These are phyloP conservation scores for Rhea americana DNA, from an alignment of 2,113 vertebrate species.

Conservation along the genomic window DNA sequence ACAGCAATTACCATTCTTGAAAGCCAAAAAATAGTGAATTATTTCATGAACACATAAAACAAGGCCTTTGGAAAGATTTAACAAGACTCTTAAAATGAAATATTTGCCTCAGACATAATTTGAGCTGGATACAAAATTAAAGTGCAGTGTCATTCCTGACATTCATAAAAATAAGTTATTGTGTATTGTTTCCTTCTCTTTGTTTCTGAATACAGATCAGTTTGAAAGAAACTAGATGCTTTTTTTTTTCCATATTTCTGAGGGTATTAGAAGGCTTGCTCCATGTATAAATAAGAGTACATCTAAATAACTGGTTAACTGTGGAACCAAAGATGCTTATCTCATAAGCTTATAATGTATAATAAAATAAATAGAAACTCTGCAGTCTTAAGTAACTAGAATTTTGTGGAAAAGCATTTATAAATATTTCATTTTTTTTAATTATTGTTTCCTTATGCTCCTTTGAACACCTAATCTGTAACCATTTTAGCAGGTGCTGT, in stretches of 20 bases:
- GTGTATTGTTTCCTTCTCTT: conserved; percentile 55
- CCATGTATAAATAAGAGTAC: neutral
- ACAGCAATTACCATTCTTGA: conserved; percentile 65
- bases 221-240: neutral
- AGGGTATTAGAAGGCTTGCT: neutral
- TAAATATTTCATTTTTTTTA: neutral
- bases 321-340: neutral
- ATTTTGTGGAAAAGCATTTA: fast-evolving
- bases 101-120: conserved; percentile 64
- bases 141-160: conserved; percentile 62
- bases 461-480: neutral
- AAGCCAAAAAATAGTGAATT: conserved; percentile 63
- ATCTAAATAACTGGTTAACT: neutral
- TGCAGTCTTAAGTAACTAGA: neutral
- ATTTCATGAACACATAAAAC: conserved; percentile 59
- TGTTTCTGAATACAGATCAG: conserved; percentile 60
- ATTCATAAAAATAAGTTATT: conserved; percentile 72
- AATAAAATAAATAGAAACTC: neutral
- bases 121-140: conserved; percentile 61
- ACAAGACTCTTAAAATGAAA: conserved; percentile 68
- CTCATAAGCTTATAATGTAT: neutral
- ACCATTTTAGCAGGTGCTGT: neutral
- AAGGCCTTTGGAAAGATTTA: conserved; percentile 68
- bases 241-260: neutral
- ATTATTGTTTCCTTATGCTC: neutral